Conservation (phyloP, 2,797 vertebrate species). For the Leptodactylus fallax region DNA sequence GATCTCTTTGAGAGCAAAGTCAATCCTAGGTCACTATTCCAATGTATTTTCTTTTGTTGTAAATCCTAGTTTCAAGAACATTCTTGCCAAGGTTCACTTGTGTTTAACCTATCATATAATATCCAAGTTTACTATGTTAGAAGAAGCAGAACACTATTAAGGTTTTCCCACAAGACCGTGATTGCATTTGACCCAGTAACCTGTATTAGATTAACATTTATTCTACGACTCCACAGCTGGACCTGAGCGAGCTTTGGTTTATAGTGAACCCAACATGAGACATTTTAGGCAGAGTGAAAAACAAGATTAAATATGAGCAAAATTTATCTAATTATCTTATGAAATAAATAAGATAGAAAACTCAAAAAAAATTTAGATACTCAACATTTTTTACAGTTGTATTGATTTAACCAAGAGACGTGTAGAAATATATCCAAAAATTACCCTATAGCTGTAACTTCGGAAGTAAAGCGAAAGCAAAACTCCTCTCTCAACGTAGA, state of each 20-base stretch:
- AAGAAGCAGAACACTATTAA: conserved; percentile 85
- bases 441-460: too few relatives aligned
- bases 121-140: conserved; percentile 84
- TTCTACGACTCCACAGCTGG: conserved; percentile 82
- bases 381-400: background rate
- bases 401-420: background rate
- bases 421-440: background rate
- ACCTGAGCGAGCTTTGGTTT: conserved; percentile 80
- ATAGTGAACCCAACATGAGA: conserved; percentile 82
- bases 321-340: background rate
- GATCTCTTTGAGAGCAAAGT: conserved; percentile 76
- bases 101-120: conserved; percentile 87
- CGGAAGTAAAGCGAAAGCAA: background rate
- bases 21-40: conserved; percentile 79
- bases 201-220: conserved; percentile 89
- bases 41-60: conserved; percentile 80
- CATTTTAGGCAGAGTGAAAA: conserved; percentile 78
- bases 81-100: conserved; percentile 82
- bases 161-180: conserved; percentile 85
- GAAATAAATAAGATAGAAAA: background rate
- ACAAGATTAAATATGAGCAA: background rate
- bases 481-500: background rate
- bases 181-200: conserved; percentile 87
- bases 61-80: conserved; percentile 84
- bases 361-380: background rate